Evolutionary conservation across 2,888 invertebrate species (phyloP).

Genomic region (Machimus atricapillus): DNA sequence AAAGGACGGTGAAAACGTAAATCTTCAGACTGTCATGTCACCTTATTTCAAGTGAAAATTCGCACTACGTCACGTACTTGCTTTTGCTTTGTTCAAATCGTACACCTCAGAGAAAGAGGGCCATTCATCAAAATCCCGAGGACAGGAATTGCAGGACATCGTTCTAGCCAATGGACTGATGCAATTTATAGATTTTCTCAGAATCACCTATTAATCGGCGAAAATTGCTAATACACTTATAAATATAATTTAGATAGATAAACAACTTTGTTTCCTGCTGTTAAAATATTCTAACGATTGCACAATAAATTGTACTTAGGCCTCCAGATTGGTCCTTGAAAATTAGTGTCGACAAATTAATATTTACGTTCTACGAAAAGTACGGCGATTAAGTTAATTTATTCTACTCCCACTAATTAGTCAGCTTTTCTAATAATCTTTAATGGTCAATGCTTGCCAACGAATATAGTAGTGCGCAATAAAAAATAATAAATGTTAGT

Average conservation of each 20-base stretch:
- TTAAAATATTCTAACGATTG: not conserved
- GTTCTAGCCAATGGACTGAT: not conserved
- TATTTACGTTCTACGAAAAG: not conserved
- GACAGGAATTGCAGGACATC: not conserved
- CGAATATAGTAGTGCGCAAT: not conserved
- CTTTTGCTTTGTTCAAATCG: not conserved
- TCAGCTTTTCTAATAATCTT: not conserved
- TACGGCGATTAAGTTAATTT: not conserved
- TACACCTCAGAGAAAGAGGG: not conserved
- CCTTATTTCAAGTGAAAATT: not conserved
- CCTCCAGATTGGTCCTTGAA: not conserved
- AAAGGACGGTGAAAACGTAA: slow-evolving; percentile 16
- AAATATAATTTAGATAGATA: not conserved
- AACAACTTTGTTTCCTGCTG: not conserved
- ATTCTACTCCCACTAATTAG: not conserved
- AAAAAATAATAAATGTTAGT: not conserved
- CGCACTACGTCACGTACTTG: not conserved
- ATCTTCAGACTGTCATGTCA: slow-evolving; percentile 20
- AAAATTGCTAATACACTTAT: not conserved
- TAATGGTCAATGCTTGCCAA: not conserved
- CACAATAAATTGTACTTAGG: not conserved
- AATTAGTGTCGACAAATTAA: not conserved
- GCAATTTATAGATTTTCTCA: slow-evolving; percentile 14
- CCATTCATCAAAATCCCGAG: slow-evolving; percentile 19
- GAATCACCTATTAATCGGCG: not conserved